phyloP scores from a whole-genome alignment of 2,888 invertebrate species.

The Pelosia muscerda region DNA sequence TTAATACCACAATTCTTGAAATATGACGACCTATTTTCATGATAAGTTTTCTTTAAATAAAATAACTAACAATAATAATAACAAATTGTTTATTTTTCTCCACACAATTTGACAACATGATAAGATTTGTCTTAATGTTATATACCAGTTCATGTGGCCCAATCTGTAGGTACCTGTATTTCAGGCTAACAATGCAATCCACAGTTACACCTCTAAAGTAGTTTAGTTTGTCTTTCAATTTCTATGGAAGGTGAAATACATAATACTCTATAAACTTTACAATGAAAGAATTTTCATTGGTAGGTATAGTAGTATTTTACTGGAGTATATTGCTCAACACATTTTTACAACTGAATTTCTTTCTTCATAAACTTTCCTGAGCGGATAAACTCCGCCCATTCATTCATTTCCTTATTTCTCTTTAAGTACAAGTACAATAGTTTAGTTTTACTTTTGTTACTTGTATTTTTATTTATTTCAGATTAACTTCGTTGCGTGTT shows the following conservation, averaged over 20 bases:
- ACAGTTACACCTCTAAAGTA: too few species aligned
- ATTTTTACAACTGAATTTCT: not conserved
- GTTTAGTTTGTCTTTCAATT: too few species aligned
- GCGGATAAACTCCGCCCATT: not conserved
- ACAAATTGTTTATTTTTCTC: too few species aligned
- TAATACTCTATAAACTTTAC: not conserved
- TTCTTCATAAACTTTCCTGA: slow-evolving; percentile 4
- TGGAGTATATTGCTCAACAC: not conserved
- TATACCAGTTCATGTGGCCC: too few species aligned
- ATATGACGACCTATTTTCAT: too few species aligned
- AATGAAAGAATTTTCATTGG: not conserved
- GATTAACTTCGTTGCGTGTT: slow-evolving; percentile 17
- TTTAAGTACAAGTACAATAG: not conserved
- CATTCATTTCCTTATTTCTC: not conserved
- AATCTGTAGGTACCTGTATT: too few species aligned
- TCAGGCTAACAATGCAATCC: too few species aligned
- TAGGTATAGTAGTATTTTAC: not conserved
- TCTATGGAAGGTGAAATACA: not conserved
- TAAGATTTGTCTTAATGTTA: too few species aligned
- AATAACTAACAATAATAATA: too few species aligned
- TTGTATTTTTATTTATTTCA: slow-evolving; percentile 9
- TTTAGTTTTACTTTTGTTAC: slow-evolving; percentile 6
- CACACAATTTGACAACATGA: too few species aligned
- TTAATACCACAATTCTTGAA: too few species aligned
- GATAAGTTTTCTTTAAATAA: too few species aligned